Conservation (phyloP, 2,888 invertebrate genomes). For the Tenthredo distinguenda region DNA sequence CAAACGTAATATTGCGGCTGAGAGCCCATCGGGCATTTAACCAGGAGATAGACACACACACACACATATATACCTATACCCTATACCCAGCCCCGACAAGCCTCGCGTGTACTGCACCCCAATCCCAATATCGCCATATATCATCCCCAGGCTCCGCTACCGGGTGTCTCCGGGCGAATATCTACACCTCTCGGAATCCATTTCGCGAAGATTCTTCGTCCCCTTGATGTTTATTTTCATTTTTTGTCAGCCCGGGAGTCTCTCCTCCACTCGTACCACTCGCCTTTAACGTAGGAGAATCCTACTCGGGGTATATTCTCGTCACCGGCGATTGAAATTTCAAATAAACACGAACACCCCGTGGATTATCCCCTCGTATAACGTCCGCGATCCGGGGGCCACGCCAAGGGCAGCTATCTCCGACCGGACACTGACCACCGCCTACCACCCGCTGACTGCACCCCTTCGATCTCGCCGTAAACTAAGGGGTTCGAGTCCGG, state of each 20-base stretch:
- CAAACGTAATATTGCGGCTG: conserved; percentile 54
- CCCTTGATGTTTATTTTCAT: neutral
- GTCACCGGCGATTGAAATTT: neutral
- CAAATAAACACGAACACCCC: conserved; percentile 5
- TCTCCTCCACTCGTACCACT: neutral
- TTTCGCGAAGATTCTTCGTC: neutral
- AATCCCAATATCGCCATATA: conserved; percentile 50
- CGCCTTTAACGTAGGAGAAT: no score
- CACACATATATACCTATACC: neutral
- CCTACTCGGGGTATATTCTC: neutral
- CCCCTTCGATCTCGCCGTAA: conserved; percentile 43
- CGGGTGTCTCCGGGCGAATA: conserved; percentile 38
- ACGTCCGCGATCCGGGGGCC: conserved; percentile 10
- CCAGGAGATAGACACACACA: conserved; percentile 40
- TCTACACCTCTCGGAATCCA: neutral
- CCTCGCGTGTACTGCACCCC: conserved; percentile 47
- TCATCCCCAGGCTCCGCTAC: conserved; percentile 42
- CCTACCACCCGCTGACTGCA: conserved; percentile 21
- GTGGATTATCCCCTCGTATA: conserved; percentile 3
- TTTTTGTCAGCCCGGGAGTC: neutral
- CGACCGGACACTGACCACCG: conserved; percentile 48
- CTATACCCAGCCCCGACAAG: conserved; percentile 5
- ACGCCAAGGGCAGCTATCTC: conserved; percentile 44
- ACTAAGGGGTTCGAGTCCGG: conserved; percentile 33
- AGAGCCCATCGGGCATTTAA: conserved; percentile 49